phyloP scores from a whole-genome alignment of 1,140 invertebrate species.

The Drosophila guanche region DNA sequence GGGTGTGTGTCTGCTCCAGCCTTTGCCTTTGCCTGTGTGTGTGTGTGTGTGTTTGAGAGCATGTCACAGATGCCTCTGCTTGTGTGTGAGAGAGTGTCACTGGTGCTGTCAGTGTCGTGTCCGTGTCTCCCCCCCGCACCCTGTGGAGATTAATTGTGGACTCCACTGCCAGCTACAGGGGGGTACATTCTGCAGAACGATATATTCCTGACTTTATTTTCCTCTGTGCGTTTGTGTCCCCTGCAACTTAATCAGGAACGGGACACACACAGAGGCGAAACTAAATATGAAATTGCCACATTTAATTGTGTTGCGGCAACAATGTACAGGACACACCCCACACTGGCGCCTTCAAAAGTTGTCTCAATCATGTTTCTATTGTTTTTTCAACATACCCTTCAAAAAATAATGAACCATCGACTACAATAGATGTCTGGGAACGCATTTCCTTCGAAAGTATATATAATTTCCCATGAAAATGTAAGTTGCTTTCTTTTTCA shows the following conservation, averaged over 20 bases:
- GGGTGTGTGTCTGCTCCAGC: conserved; percentile 1
- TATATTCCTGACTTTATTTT: conserved; percentile 5
- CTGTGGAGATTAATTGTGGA: conserved; percentile 51
- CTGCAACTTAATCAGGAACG: conserved; percentile 41
- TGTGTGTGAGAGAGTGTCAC: conserved; percentile 10
- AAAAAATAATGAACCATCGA: neutral
- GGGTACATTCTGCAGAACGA: neutral
- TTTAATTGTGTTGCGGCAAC: conserved; percentile 67
- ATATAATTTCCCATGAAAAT: too few species aligned
- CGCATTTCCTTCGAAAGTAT: too few species aligned
- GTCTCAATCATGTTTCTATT: conserved; percentile 5
- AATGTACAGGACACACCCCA: conserved; percentile 27
- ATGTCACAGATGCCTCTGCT: too few species aligned
- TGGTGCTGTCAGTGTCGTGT: conserved; percentile 10
- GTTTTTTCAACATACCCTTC: neutral
- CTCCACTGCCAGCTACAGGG: conserved; percentile 36
- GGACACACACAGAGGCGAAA: conserved; percentile 27
- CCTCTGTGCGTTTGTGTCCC: conserved; percentile 1
- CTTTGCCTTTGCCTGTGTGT: too few species aligned
- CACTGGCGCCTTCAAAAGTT: conserved; percentile 10
- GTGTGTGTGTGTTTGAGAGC: too few species aligned
- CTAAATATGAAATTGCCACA: conserved; percentile 71
- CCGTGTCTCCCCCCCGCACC: neutral
- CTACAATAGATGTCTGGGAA: too few species aligned
- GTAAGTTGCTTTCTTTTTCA: neutral